A percentile compares a stretch with the other conserved stretches of the same genome.
These are phyloP conservation scores for Scelioninae gen. 1 DNA, from an alignment of 2,888 invertebrate species.

Conservation along the genomic window DNA sequence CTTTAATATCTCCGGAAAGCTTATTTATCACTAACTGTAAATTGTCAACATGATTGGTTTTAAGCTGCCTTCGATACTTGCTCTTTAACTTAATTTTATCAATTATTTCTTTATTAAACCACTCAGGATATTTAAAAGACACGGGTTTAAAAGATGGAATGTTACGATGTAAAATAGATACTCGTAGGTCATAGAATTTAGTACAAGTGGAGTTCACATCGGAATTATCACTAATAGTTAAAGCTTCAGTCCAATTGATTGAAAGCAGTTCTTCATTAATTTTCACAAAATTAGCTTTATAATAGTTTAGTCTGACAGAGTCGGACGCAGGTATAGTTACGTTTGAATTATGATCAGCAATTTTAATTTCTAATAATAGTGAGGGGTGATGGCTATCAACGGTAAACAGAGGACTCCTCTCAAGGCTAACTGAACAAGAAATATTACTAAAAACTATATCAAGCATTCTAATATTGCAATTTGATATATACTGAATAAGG, in stretches of 20 bases:
- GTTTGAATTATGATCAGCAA: neutral
- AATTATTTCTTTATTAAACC: neutral
- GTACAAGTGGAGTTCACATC: no score
- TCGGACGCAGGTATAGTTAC: neutral
- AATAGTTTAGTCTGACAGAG: no score
- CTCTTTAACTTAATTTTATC: constrained; percentile 7
- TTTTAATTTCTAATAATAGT: neutral
- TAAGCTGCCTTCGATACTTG: neutral
- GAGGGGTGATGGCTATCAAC: neutral
- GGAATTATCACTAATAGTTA: no score
- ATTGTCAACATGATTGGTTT: no score
- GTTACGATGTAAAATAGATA: neutral
- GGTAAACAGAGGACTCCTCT: neutral
- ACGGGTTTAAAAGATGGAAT: no score
- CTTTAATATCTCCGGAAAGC: no score
- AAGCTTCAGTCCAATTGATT: no score
- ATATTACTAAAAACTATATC: constrained; percentile 2
- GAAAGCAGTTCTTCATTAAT: neutral
- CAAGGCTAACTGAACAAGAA: neutral
- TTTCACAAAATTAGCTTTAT: no score
- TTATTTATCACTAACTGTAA: no score
- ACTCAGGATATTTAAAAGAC: neutral
- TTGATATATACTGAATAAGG: neutral
- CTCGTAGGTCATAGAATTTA: neutral
- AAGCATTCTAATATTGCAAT: neutral